Percentiles rank a stretch among this genome's conserved stretches.
These are phyloP conservation scores for Elephantulus edwardii DNA, from an alignment of 2,113 vertebrate genomes.

Conservation along the genomic window DNA sequence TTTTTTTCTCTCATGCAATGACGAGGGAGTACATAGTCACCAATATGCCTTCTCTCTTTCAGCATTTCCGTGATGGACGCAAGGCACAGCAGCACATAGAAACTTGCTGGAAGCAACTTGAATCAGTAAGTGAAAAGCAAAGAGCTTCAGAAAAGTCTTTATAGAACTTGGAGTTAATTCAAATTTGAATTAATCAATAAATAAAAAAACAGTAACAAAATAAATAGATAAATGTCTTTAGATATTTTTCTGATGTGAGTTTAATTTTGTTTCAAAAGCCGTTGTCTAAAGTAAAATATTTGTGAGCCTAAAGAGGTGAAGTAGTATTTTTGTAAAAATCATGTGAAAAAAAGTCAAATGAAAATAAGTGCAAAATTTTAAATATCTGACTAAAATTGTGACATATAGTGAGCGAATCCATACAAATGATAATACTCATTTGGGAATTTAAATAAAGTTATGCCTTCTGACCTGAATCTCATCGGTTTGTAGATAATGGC, in stretches of 20 bases:
- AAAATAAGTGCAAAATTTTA: not conserved
- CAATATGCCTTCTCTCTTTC: constrained; percentile 43
- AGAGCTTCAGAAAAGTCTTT: not conserved
- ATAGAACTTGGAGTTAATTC: too few species aligned
- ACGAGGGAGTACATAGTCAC: not conserved
- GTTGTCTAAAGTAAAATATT: not conserved
- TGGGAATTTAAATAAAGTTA: not conserved
- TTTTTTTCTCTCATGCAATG: not conserved
- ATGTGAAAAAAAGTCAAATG: not conserved
- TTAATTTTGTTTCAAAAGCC: not conserved
- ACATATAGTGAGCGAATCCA: not conserved
- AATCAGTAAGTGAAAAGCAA: constrained; percentile 83
- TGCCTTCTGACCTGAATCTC: not conserved
- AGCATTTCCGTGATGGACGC: constrained; percentile 97
- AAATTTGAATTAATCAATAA: not conserved
- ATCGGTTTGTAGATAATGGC: accelerated
- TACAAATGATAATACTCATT: not conserved
- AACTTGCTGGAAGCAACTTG: constrained; percentile 97
- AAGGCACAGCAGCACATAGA: constrained; percentile 98
- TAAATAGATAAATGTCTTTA: not conserved
- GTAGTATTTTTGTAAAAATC: not conserved
- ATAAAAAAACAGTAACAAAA: not conserved
- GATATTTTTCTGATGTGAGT: not conserved
- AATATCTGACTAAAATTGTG: not conserved
- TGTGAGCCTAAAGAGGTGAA: not conserved